These are phyloP conservation scores for Mustelus asterias DNA, from an alignment of 2,113 vertebrate genomes.

Conservation along the genomic window DNA sequence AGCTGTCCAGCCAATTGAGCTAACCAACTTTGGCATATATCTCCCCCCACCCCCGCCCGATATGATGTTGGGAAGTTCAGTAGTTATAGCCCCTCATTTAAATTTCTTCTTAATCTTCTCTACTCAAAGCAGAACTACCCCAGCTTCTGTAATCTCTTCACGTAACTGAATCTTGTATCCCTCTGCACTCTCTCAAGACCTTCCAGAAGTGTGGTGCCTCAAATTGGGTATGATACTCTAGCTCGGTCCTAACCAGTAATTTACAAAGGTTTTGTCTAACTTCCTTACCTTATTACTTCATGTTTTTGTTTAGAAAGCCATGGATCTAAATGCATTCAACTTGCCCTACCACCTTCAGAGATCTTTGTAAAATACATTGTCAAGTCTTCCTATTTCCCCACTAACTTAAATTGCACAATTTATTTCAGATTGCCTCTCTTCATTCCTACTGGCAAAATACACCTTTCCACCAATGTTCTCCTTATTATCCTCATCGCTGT, in stretches of 20 bases:
- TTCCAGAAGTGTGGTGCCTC: not conserved
- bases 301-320: not conserved
- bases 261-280: not conserved
- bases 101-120: not conserved
- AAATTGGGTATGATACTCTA: not conserved
- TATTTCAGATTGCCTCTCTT: too few relatives aligned
- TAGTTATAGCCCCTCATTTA: not conserved
- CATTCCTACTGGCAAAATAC: too few relatives aligned
- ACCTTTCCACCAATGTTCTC: too few relatives aligned
- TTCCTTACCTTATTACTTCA: not conserved
- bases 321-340: not conserved
- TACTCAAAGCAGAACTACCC: not conserved
- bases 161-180: not conserved
- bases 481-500: too few relatives aligned
- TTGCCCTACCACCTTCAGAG: not conserved
- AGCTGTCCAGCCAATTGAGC: too few relatives aligned
- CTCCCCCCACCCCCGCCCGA: too few relatives aligned
- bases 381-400: too few relatives aligned
- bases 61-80: too few relatives aligned
- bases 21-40: too few relatives aligned
- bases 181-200: not conserved
- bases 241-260: not conserved
- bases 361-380: not conserved
- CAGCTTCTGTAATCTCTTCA: not conserved
- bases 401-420: too few relatives aligned